These are phyloP conservation scores for Pegoplata infirma DNA, from an alignment of 2,888 invertebrate species.

Conservation along the genomic window DNA sequence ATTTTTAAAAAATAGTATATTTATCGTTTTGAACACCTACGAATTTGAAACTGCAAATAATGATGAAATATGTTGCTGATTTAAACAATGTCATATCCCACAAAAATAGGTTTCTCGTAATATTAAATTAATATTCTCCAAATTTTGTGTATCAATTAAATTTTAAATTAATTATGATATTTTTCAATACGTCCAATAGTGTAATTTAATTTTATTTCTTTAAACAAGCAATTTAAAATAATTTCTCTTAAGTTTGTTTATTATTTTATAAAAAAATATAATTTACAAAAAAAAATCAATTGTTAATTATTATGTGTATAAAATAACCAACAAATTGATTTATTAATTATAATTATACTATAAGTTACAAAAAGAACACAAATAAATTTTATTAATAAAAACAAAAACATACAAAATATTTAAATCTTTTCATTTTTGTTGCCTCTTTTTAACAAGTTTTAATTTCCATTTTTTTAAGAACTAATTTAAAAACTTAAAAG, in stretches of 20 bases:
- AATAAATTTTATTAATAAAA: conserved; percentile 24
- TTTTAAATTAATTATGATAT: conserved; percentile 15
- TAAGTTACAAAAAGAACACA: conserved; percentile 20
- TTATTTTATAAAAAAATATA: conserved; percentile 42
- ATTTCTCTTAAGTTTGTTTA: conserved; percentile 24
- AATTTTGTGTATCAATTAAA: conserved; percentile 4
- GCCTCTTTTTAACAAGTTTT: conserved; percentile 16
- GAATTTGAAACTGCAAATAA: too few species aligned
- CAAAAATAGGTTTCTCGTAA: too few species aligned
- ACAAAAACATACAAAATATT: conserved; percentile 11
- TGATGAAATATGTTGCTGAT: too few species aligned
- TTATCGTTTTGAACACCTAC: too few species aligned
- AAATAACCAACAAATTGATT: conserved; percentile 21
- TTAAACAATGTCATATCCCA: too few species aligned
- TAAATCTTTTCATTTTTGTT: conserved; percentile 16
- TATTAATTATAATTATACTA: conserved; percentile 28
- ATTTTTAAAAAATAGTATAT: too few species aligned
- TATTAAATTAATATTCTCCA: neutral
- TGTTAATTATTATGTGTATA: conserved; percentile 4
- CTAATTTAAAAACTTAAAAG: neutral
- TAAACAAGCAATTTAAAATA: too few species aligned
- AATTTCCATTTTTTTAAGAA: neutral
- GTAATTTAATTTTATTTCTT: conserved; percentile 37
- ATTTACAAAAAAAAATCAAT: too few species aligned
- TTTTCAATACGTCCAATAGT: conserved; percentile 58